These are phyloP conservation scores for Tachysurus fulvidraco DNA, from an alignment of 2,113 vertebrate genomes.

Conservation along the genomic window DNA sequence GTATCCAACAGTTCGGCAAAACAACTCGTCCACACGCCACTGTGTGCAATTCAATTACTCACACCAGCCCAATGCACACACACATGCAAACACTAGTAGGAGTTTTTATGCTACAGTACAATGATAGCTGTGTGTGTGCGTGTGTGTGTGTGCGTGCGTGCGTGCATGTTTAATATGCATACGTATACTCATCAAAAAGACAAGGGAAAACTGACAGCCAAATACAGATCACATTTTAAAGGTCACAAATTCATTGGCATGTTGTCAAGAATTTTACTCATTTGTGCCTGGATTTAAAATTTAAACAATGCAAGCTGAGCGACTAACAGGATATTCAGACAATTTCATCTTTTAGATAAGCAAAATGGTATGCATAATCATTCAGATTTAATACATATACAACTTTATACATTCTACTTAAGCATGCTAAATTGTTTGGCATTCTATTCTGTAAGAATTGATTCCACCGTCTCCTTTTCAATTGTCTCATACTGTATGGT, in stretches of 20 bases:
- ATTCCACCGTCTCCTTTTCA: no score
- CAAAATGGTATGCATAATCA: neutral
- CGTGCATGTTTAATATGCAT: no score
- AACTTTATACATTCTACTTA: neutral
- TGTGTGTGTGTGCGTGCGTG: no score
- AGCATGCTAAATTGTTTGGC: neutral
- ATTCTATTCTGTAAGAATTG: neutral
- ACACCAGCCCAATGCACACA: slow-evolving; percentile 43
- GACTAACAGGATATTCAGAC: neutral
- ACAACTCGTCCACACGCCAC: slow-evolving; percentile 15
- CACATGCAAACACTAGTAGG: neutral
- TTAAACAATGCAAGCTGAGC: neutral
- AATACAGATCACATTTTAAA: neutral
- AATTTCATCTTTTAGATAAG: neutral
- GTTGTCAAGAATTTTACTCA: neutral
- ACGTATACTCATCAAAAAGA: neutral
- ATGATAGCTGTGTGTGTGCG: neutral
- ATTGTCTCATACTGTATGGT: no score
- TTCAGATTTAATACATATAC: neutral
- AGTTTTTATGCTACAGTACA: neutral
- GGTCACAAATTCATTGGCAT: neutral
- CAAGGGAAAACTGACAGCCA: neutral
- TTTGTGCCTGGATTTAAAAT: neutral
- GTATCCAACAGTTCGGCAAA: slow-evolving; percentile 49
- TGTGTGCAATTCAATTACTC: slow-evolving; percentile 37